Conservation (phyloP, 2,888 invertebrate genomes). For the Morpho achilles region DNA sequence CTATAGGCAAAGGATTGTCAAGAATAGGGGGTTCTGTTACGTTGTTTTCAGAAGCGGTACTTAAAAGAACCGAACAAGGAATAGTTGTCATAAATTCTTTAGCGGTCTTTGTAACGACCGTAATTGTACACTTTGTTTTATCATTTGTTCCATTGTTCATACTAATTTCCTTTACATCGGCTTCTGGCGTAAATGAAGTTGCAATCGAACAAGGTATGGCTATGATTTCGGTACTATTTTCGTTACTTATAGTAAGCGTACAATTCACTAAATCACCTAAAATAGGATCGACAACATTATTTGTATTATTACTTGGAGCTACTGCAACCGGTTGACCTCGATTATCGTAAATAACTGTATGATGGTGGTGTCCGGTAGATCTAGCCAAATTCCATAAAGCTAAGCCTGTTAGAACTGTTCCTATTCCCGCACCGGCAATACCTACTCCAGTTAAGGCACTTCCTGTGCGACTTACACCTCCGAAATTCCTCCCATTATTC, state of each 20-base stretch:
- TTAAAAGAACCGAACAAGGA: conserved; percentile 67
- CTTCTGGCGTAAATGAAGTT: conserved; percentile 69
- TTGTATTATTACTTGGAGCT: conserved; percentile 53
- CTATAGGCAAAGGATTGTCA: conserved; percentile 33
- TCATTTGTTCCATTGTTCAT: conserved; percentile 45
- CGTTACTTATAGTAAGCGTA: conserved; percentile 61
- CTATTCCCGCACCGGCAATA: conserved; percentile 69
- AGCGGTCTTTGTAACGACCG: conserved; percentile 60
- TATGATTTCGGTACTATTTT: conserved; percentile 62
- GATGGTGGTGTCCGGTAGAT: conserved; percentile 60
- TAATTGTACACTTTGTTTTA: conserved; percentile 67
- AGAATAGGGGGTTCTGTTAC: conserved; percentile 59
- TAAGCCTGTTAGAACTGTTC: conserved; percentile 68
- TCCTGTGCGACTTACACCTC: conserved; percentile 54
- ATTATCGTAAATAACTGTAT: conserved; percentile 71
- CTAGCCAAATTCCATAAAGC: conserved; percentile 74
- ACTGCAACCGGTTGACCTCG: conserved; percentile 69
- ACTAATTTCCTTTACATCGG: conserved; percentile 56
- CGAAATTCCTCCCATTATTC: conserved; percentile 44
- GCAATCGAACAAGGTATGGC: conserved; percentile 74
- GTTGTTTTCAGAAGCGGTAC: conserved; percentile 69
- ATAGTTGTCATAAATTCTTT: conserved; percentile 71
- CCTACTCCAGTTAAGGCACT: conserved; percentile 63
- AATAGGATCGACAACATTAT: conserved; percentile 53
- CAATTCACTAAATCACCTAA: conserved; percentile 68